Evolutionary conservation across 2,888 invertebrate species (phyloP).

Genomic region (Microplitis manilae): DNA sequence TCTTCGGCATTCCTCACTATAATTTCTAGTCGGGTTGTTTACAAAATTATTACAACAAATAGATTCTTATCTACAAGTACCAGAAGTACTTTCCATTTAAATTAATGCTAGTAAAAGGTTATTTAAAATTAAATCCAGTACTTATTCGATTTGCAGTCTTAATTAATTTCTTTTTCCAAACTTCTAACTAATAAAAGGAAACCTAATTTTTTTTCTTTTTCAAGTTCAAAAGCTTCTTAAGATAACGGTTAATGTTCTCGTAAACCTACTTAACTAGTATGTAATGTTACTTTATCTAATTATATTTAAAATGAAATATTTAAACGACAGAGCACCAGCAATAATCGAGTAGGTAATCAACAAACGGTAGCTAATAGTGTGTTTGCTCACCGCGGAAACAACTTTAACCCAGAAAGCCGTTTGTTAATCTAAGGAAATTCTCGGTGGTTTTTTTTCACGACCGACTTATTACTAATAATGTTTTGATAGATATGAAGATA

Average conservation of each 20-base stretch:
- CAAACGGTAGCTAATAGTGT: neutral
- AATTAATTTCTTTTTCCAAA: too few relatives aligned
- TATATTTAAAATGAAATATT: neutral
- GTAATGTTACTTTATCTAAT: neutral
- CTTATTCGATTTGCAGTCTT: too few relatives aligned
- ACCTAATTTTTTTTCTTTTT: too few relatives aligned
- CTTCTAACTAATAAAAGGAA: too few relatives aligned
- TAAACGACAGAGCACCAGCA: neutral
- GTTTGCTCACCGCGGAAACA: neutral
- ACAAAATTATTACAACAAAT: too few relatives aligned
- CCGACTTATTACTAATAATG: neutral
- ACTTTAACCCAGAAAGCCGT: neutral
- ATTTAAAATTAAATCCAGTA: too few relatives aligned
- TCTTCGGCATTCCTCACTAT: too few relatives aligned
- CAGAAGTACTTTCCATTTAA: neutral
- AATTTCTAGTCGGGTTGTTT: too few relatives aligned
- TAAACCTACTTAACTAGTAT: neutral
- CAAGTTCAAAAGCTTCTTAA: neutral
- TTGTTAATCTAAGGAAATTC: constrained; percentile 1
- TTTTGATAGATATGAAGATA: neutral
- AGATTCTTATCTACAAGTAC: neutral
- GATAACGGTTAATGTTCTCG: neutral
- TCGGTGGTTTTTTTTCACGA: neutral
- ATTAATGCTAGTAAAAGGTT: neutral
- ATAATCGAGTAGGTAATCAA: neutral